Evolutionary conservation across 2,113 vertebrate species (phyloP).

Genomic region (Leptodactylus fuscus): DNA sequence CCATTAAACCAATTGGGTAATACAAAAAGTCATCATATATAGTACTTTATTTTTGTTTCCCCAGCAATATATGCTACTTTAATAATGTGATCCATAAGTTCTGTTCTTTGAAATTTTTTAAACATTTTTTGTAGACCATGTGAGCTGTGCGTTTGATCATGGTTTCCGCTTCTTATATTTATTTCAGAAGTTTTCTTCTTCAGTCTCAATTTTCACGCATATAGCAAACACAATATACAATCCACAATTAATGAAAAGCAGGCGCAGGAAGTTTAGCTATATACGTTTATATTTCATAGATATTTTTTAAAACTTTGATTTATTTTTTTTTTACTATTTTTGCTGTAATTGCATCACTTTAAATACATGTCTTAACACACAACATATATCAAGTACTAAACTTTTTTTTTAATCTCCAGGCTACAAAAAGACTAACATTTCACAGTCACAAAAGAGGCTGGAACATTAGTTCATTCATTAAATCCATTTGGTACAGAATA

Average conservation of each 20-base stretch:
- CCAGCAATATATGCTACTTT: too few relatives aligned
- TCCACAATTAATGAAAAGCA: constrained; percentile 18
- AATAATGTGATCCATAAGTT: too few relatives aligned
- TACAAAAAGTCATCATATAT: too few relatives aligned
- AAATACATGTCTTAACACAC: constrained; percentile 79
- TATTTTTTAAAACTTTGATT: constrained; percentile 79
- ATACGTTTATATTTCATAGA: constrained; percentile 77
- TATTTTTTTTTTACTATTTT: constrained; percentile 71
- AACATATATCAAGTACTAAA: constrained; percentile 84
- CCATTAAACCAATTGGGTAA: too few relatives aligned
- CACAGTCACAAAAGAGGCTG: constrained; percentile 83
- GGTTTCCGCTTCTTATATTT: neutral
- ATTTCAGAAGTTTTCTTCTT: neutral
- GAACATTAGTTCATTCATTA: constrained; percentile 69
- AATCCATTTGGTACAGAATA: constrained; percentile 65
- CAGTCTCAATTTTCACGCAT: neutral
- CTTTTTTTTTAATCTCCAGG: constrained; percentile 74
- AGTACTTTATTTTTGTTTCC: too few relatives aligned
- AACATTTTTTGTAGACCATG: too few relatives aligned
- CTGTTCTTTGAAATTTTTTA: neutral
- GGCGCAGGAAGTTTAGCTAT: constrained; percentile 59
- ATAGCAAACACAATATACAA: neutral
- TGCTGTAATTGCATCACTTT: constrained; percentile 77
- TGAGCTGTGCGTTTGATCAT: too few relatives aligned
- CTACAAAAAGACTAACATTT: constrained; percentile 84